Conservation (phyloP, 1,140 invertebrate species). For the Arctopsyche grandis region DNA sequence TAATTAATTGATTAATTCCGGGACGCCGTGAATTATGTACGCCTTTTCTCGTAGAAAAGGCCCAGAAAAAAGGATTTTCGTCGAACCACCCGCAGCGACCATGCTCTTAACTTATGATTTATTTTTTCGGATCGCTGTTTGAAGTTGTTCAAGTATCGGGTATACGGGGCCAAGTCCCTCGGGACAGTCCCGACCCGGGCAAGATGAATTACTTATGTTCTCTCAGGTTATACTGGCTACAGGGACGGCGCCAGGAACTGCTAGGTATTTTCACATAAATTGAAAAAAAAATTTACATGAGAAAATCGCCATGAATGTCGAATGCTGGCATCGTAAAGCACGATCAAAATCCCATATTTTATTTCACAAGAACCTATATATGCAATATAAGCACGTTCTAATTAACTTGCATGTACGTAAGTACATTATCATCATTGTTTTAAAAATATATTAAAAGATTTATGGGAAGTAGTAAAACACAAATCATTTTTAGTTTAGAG, state of each 20-base stretch:
- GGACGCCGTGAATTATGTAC: slow-evolving; percentile 11
- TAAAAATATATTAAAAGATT: background rate
- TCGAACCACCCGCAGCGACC: background rate
- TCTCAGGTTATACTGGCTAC: background rate
- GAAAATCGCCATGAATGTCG: slow-evolving; percentile 12
- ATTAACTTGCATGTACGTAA: background rate
- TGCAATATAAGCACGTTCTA: background rate
- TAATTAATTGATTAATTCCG: slow-evolving; percentile 29
- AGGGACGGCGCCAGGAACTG: background rate
- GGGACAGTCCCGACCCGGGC: slow-evolving; percentile 11
- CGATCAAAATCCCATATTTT: background rate
- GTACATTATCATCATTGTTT: background rate
- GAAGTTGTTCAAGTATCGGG: slow-evolving; percentile 36
- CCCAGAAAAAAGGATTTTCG: slow-evolving; percentile 3
- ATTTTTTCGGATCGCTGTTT: slow-evolving; percentile 39
- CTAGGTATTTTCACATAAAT: background rate
- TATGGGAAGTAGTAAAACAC: background rate
- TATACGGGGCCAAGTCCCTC: background rate
- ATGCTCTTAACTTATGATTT: slow-evolving; percentile 33
- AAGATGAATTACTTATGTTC: slow-evolving; percentile 39
- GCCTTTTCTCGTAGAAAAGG: background rate
- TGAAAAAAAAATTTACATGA: background rate
- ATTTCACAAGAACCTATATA: background rate
- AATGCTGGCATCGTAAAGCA: background rate
- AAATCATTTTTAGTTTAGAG: slow-evolving; percentile 30